A percentile compares a stretch with the other conserved stretches of the same genome.
phyloP scores from a whole-genome alignment of 1,140 invertebrate genomes.

The Nasonia giraulti region DNA sequence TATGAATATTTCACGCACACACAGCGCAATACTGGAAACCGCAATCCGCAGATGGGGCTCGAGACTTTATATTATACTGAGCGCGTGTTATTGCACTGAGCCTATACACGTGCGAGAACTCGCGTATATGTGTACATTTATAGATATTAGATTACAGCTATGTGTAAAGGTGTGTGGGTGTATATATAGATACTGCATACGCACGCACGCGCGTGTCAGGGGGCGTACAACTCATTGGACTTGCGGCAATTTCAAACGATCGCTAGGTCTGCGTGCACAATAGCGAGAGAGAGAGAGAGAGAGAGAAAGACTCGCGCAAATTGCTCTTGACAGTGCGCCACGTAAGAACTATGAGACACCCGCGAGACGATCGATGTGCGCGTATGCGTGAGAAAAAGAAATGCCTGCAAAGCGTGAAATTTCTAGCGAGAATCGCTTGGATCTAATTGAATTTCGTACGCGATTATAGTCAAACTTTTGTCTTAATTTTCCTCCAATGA shows the following conservation, averaged over 20 bases:
- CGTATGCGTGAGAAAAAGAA: too few relatives aligned
- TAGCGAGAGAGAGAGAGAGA: too few relatives aligned
- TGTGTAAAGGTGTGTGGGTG: too few relatives aligned
- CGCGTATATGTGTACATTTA: too few relatives aligned
- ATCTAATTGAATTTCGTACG: too few relatives aligned
- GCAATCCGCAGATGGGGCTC: background rate
- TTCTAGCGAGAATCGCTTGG: too few relatives aligned
- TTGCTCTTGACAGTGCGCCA: constrained; percentile 7
- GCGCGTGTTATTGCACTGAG: background rate
- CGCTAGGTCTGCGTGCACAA: background rate
- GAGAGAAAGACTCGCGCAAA: background rate
- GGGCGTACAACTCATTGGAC: background rate
- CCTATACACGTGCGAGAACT: background rate
- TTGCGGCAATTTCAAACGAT: constrained; percentile 17
- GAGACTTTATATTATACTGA: constrained; percentile 13
- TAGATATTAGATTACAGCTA: too few relatives aligned
- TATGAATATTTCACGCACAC: background rate
- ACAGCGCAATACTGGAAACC: background rate
- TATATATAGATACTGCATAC: too few relatives aligned
- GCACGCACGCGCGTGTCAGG: background rate
- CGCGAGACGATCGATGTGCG: too few relatives aligned
- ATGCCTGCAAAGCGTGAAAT: too few relatives aligned
- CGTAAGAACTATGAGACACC: background rate
- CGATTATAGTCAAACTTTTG: too few relatives aligned
- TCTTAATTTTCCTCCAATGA: too few relatives aligned